Evolutionary conservation across 1,140 invertebrate genomes (phyloP).

Genomic region (Drosophila neocordata): DNA sequence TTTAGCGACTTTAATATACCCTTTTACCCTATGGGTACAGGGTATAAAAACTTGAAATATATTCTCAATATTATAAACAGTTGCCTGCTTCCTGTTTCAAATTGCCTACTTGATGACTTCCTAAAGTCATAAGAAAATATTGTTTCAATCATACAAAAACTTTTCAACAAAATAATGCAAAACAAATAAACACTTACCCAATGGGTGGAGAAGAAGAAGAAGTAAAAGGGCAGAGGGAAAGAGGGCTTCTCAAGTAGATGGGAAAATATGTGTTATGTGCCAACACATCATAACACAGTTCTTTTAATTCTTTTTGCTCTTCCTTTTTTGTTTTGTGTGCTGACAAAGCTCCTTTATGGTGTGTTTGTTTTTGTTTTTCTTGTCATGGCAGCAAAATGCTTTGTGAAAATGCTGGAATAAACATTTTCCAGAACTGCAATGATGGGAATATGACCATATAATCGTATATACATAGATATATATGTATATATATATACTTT

Average conservation of each 20-base stretch:
- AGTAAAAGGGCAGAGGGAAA: conserved; percentile 17
- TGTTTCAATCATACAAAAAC: neutral
- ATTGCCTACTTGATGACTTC: conserved; percentile 2
- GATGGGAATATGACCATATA: neutral
- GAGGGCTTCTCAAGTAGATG: conserved; percentile 13
- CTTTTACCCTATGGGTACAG: too few species aligned
- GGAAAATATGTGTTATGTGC: conserved; percentile 13
- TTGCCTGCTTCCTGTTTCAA: neutral
- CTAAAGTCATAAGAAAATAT: conserved; percentile 1
- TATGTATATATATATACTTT: neutral
- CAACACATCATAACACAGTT: conserved; percentile 8
- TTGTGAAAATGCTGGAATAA: neutral
- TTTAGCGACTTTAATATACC: too few species aligned
- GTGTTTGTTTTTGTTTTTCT: neutral
- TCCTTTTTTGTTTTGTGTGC: too few species aligned
- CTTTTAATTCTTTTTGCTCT: neutral
- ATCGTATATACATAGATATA: neutral
- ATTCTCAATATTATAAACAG: neutral
- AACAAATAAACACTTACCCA: conserved; percentile 64
- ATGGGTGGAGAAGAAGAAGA: conserved; percentile 20
- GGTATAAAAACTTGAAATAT: neutral
- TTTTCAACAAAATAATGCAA: conserved; percentile 19
- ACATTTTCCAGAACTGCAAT: neutral
- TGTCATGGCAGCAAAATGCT: neutral
- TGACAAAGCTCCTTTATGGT: neutral